A percentile compares a stretch with the other conserved stretches of the same genome.
Evolutionary conservation across 2,113 vertebrate genomes (phyloP).

Genomic region (Malurus melanocephalus): DNA sequence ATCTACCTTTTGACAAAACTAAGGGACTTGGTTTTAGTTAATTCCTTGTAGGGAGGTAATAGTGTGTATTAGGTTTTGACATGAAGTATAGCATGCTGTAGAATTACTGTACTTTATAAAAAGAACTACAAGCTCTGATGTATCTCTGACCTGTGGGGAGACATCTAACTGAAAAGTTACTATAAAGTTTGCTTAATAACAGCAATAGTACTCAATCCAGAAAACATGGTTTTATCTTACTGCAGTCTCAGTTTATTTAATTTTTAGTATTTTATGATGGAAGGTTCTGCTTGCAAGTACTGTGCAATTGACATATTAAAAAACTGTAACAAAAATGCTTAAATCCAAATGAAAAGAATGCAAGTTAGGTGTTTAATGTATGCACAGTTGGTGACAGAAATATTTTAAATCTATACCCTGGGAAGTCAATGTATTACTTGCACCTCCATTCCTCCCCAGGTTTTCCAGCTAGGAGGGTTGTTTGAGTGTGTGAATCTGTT

Average conservation of each 20-base stretch:
- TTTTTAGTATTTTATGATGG: neutral
- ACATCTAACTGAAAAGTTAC: neutral
- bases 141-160: neutral
- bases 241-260: neutral
- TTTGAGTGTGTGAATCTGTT: neutral
- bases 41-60: neutral
- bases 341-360: neutral
- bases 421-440: neutral
- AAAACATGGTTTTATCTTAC: neutral
- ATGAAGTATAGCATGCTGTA: neutral
- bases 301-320: neutral
- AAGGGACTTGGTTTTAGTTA: neutral
- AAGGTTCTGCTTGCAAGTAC: neutral
- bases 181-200: neutral
- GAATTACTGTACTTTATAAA: neutral
- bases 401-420: neutral
- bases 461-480: neutral
- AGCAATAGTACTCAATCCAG: neutral
- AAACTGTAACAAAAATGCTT: neutral
- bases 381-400: neutral
- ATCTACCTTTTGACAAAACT: neutral
- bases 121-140: neutral
- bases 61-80: neutral
- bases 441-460: neutral
- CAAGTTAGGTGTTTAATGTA: neutral